These are phyloP conservation scores for Perithous albicinctus DNA, from an alignment of 2,888 invertebrate species.

Conservation along the genomic window DNA sequence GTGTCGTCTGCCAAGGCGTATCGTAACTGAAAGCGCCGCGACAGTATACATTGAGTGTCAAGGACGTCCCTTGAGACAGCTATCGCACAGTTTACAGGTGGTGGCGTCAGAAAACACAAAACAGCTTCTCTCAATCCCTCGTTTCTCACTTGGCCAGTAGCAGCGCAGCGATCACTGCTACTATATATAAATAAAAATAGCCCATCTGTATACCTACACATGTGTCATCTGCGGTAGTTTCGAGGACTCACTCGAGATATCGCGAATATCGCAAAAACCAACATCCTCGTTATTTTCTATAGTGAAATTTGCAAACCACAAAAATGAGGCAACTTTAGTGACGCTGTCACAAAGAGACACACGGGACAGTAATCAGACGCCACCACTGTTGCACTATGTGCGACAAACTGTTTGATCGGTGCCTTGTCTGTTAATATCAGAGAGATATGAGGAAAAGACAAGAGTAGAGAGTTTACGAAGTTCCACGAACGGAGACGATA, in stretches of 20 bases:
- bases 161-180: neutral
- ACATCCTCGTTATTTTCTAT: neutral
- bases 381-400: no score
- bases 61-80: neutral
- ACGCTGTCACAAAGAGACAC: neutral
- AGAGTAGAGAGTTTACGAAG: no score
- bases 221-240: neutral
- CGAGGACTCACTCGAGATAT: neutral
- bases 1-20: neutral
- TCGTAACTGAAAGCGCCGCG: neutral
- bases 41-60: neutral
- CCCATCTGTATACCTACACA: neutral
- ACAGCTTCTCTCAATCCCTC: neutral
- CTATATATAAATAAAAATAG: neutral
- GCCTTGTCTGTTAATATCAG: no score
- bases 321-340: neutral
- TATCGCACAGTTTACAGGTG: neutral
- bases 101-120: neutral
- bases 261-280: neutral
- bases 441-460: no score
- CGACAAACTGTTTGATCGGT: no score
- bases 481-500: no score
- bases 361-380: no score
- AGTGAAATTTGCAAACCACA: neutral
- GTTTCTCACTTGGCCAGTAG: neutral